Conservation (phyloP, 1,140 invertebrate species). For the Globodera rostochiensis region DNA sequence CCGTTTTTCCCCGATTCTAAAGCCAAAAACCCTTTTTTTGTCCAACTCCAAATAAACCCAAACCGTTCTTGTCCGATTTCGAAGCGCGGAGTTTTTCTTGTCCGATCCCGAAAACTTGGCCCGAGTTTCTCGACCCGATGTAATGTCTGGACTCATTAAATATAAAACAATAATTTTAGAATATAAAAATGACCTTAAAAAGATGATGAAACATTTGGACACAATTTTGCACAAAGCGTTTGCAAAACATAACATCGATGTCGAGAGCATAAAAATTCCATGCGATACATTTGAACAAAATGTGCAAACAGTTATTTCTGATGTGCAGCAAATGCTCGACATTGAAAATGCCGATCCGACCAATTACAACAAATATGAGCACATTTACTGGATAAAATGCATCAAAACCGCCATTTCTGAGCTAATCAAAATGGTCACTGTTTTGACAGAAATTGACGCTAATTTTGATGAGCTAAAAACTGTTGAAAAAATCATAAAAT, state of each 20-base stretch:
- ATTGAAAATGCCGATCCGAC: not conserved
- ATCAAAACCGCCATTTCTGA: not conserved
- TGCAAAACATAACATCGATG: not conserved
- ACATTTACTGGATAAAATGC: not conserved
- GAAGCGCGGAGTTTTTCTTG: no score
- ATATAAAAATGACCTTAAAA: not conserved
- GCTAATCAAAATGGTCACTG: not conserved
- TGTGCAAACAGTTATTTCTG: not conserved
- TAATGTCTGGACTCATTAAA: no score
- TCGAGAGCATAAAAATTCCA: not conserved
- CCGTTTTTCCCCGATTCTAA: no score
- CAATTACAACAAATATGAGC: not conserved
- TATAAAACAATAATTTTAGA: not conserved
- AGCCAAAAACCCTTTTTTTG: no score
- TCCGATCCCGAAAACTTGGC: no score
- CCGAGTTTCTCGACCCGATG: no score
- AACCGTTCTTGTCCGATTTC: no score
- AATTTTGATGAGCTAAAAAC: not conserved
- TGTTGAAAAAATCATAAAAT: not conserved
- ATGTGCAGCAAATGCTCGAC: not conserved
- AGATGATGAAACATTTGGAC: not conserved
- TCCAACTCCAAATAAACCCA: no score
- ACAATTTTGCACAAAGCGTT: not conserved
- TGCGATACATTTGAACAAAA: not conserved
- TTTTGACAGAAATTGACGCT: not conserved